phyloP scores from a whole-genome alignment of 2,797 vertebrate species.

The Anguilla megastoma region DNA sequence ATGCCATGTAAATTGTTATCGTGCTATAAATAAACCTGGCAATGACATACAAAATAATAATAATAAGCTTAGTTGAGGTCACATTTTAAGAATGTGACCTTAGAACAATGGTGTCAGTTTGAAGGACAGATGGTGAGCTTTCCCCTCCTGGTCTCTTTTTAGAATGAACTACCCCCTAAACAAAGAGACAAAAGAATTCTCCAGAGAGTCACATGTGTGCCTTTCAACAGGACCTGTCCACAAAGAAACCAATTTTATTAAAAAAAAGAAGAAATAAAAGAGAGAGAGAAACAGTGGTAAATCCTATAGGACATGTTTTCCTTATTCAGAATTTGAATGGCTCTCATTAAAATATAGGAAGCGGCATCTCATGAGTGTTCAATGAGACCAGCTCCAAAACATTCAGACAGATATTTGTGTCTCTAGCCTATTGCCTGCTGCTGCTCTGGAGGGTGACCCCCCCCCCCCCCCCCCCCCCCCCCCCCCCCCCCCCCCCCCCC shows the following conservation, averaged over 20 bases:
- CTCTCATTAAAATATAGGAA: not conserved
- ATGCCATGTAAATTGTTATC: not conserved
- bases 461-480: no score
- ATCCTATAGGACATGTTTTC: not conserved
- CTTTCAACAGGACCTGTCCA: slow-evolving; percentile 16
- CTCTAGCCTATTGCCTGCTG: not conserved
- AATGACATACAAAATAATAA: not conserved
- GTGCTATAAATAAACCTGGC: not conserved
- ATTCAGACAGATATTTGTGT: not conserved
- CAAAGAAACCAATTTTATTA: slow-evolving; percentile 35
- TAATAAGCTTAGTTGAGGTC: slow-evolving; percentile 40
- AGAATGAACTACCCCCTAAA: slow-evolving; percentile 61
- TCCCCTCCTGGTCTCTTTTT: slow-evolving; percentile 45
- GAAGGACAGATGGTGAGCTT: slow-evolving; percentile 66
- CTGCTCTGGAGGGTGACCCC: not conserved
- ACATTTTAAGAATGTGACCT: slow-evolving; percentile 33
- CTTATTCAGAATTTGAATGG: not conserved
- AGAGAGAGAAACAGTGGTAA: slow-evolving; percentile 8
- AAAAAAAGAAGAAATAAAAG: no score
- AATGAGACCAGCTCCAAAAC: not conserved
- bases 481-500: no score
- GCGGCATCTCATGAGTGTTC: not conserved
- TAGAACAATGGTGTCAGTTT: slow-evolving; percentile 59
- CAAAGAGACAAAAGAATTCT: slow-evolving; percentile 55
- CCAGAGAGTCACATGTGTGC: slow-evolving; percentile 46